These are phyloP conservation scores for Pseudachorutes palmiensis DNA, from an alignment of 1,140 invertebrate genomes.

Conservation along the genomic window DNA sequence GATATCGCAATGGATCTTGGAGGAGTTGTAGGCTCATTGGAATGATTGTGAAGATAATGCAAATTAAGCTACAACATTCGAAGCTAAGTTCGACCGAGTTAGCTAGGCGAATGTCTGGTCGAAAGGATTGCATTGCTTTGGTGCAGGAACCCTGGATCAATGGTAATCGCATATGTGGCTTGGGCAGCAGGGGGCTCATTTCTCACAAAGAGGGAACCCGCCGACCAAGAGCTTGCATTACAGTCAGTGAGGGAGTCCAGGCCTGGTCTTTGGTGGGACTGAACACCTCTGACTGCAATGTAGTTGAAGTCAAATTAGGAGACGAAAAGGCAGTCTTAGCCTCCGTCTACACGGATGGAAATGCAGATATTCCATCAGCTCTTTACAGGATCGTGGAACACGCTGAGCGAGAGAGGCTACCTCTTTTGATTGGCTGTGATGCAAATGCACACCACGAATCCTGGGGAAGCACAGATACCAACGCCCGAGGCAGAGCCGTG, in stretches of 20 bases:
- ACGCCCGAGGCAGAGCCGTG: slow-evolving; percentile 12
- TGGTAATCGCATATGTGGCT: background rate
- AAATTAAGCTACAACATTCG: background rate
- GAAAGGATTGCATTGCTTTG: background rate
- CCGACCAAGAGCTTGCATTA: background rate
- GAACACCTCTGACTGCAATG: background rate
- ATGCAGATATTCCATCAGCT: background rate
- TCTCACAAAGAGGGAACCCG: background rate
- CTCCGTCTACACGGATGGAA: slow-evolving; percentile 21
- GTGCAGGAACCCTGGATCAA: background rate
- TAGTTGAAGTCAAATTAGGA: background rate
- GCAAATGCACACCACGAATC: slow-evolving; percentile 23
- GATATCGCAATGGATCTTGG: too few relatives aligned
- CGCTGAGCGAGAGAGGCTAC: slow-evolving; percentile 1
- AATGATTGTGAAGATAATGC: too few relatives aligned
- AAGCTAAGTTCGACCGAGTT: background rate
- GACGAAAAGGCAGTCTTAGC: slow-evolving; percentile 7
- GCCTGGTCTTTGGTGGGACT: background rate
- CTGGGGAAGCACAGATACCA: slow-evolving; percentile 21
- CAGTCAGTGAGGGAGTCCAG: background rate
- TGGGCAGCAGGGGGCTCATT: background rate
- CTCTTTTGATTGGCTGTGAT: slow-evolving; percentile 21
- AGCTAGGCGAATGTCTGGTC: background rate
- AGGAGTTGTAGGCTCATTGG: too few relatives aligned
- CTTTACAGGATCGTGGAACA: background rate